Percentiles rank a stretch among this genome's conserved stretches.
Evolutionary conservation across 2,888 invertebrate genomes (phyloP).

Genomic region (Amblyjoppa fuscipennis): DNA sequence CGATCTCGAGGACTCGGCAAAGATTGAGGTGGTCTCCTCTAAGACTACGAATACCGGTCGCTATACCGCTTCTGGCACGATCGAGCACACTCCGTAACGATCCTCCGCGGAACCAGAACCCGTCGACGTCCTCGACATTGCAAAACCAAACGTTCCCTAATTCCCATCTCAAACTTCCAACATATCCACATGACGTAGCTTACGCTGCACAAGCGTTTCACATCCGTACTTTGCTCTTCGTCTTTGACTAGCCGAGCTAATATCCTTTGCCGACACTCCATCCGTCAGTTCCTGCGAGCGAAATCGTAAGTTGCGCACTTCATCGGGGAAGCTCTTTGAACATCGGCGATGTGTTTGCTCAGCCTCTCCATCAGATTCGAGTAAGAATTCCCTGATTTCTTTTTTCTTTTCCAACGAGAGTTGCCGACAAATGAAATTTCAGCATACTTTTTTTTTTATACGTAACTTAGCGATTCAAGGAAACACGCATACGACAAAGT

Average conservation of each 20-base stretch:
- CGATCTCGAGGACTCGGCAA: slow-evolving; percentile 47
- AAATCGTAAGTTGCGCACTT: background rate
- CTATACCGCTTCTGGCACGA: slow-evolving; percentile 25
- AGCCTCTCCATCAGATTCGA: background rate
- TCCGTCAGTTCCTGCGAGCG: slow-evolving; percentile 1
- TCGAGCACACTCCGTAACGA: slow-evolving; percentile 28
- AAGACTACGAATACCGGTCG: slow-evolving; percentile 17
- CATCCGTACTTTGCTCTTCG: slow-evolving; percentile 14
- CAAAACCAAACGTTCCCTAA: slow-evolving; percentile 55
- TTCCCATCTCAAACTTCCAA: slow-evolving; percentile 32
- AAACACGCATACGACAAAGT: background rate
- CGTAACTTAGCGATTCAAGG: no score
- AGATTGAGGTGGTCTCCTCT: slow-evolving; percentile 41
- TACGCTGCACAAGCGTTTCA: background rate
- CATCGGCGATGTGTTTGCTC: slow-evolving; percentile 1
- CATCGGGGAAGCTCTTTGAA: slow-evolving; percentile 1
- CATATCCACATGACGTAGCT: slow-evolving; percentile 7
- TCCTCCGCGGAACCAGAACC: slow-evolving; percentile 19
- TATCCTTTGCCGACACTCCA: background rate
- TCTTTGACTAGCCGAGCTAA: slow-evolving; percentile 8
- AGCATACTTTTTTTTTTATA: background rate
- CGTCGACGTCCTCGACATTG: slow-evolving; percentile 3
- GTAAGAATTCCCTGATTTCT: background rate
- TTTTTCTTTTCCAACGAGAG: background rate
- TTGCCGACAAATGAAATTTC: background rate